phyloP scores from a whole-genome alignment of 2,113 vertebrate species.

The Neogobius melanostomus region DNA sequence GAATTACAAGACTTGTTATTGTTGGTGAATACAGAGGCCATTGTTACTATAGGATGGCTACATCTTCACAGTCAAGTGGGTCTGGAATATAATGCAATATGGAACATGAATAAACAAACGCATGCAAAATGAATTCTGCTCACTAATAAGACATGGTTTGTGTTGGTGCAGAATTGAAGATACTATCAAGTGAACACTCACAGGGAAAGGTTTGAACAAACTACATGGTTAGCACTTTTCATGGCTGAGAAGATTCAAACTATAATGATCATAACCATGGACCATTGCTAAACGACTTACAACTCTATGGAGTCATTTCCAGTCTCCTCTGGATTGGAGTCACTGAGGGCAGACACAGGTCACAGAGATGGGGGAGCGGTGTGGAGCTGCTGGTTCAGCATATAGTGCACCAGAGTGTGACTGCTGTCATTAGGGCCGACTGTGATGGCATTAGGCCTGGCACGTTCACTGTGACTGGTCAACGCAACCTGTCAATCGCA shows the following conservation, averaged over 20 bases:
- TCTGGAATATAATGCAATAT: too few species aligned
- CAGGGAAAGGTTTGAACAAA: background rate
- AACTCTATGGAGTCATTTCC: conserved; percentile 1
- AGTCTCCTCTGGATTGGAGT: conserved; percentile 4
- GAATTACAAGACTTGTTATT: too few species aligned
- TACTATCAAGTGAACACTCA: background rate
- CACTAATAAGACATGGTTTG: background rate
- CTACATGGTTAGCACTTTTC: background rate
- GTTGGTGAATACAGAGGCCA: too few species aligned
- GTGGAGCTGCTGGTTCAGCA: conserved; percentile 36
- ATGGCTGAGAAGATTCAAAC: background rate
- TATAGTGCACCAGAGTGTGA: conserved; percentile 22
- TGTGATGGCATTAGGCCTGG: conserved; percentile 18
- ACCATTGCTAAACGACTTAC: conserved; percentile 6
- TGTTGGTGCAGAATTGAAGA: background rate
- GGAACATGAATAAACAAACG: background rate
- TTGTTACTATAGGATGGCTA: too few species aligned
- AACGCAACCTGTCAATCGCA: conserved; percentile 44
- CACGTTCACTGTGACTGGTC: conserved; percentile 32
- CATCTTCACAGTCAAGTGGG: too few species aligned
- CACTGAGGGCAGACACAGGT: conserved; percentile 12
- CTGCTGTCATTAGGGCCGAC: conserved; percentile 29
- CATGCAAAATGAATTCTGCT: too few species aligned
- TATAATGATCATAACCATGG: background rate
- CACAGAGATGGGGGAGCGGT: conserved; percentile 23